Evolutionary conservation across 2,888 invertebrate genomes (phyloP).

Genomic region (Capitulum mitella): DNA sequence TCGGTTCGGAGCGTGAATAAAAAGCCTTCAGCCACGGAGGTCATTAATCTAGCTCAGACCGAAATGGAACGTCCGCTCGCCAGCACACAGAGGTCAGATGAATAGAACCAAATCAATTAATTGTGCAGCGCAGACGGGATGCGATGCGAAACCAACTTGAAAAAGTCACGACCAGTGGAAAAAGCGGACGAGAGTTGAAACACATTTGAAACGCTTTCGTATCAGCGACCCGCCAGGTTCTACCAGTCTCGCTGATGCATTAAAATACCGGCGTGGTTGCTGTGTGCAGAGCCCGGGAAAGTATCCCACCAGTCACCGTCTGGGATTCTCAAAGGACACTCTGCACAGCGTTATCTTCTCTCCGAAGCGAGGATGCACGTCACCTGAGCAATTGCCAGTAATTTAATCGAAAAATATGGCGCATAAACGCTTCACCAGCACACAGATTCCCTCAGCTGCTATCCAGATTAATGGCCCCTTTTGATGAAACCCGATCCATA

Average conservation of each 20-base stretch:
- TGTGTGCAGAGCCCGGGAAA: too few species aligned
- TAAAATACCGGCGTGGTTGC: too few species aligned
- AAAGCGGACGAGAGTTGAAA: too few species aligned
- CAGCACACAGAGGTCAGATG: slow-evolving; percentile 4
- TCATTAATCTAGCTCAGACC: slow-evolving; percentile 18
- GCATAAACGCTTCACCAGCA: neutral
- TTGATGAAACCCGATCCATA: slow-evolving; percentile 10
- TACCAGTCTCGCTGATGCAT: too few species aligned
- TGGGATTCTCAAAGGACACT: neutral
- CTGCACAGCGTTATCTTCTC: neutral
- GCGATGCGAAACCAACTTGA: neutral
- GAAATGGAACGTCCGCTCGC: slow-evolving; percentile 6
- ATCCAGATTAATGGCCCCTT: slow-evolving; percentile 16
- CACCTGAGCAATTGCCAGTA: neutral
- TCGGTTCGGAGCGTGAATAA: neutral
- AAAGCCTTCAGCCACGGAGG: neutral
- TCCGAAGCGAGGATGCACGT: neutral
- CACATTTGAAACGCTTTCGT: too few species aligned
- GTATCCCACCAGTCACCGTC: too few species aligned
- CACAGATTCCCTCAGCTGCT: neutral
- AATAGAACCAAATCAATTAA: slow-evolving; percentile 16
- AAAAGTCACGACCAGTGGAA: slow-evolving; percentile 1
- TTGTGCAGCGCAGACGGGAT: neutral
- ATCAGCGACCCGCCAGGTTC: too few species aligned
- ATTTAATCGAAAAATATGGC: neutral